Percentiles rank a stretch among this genome's conserved stretches.
Evolutionary conservation across 1,140 invertebrate species (phyloP).

Genomic region (Vanessa tameamea): DNA sequence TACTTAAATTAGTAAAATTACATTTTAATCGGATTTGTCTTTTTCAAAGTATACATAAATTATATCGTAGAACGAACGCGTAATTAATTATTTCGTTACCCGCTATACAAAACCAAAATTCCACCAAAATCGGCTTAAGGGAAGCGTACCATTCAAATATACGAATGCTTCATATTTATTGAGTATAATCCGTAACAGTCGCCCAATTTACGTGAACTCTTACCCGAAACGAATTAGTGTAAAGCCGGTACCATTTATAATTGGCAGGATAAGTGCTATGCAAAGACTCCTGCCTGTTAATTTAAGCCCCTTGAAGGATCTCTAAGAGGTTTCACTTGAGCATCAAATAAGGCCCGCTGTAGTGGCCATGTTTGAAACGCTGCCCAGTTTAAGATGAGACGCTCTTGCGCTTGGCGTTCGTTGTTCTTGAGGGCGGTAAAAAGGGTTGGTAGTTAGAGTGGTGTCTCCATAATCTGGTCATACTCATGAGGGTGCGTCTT

Average conservation of each 20-base stretch:
- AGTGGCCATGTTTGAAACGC: conserved; percentile 44
- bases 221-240: conserved; percentile 7
- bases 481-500: conserved; percentile 40
- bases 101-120: conserved; percentile 27
- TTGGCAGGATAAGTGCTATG: conserved; percentile 41
- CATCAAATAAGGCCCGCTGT: conserved; percentile 49
- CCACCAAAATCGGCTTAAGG: conserved; percentile 34
- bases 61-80: neutral
- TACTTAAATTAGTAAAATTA: too few relatives aligned
- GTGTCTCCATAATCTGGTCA: conserved; percentile 38
- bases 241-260: conserved; percentile 32
- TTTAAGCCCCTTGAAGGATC: conserved; percentile 47
- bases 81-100: conserved; percentile 23
- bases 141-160: conserved; percentile 13
- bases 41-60: neutral
- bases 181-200: conserved; percentile 33
- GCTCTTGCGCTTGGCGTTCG: conserved; percentile 30
- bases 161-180: conserved; percentile 34
- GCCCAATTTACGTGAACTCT: conserved; percentile 31
- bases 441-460: conserved; percentile 39
- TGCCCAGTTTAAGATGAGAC: conserved; percentile 34
- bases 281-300: conserved; percentile 43
- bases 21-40: neutral
- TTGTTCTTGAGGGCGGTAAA: conserved; percentile 46
- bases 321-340: conserved; percentile 47